Conservation (phyloP, 1,140 invertebrate genomes). For the Solenopsis invicta region DNA sequence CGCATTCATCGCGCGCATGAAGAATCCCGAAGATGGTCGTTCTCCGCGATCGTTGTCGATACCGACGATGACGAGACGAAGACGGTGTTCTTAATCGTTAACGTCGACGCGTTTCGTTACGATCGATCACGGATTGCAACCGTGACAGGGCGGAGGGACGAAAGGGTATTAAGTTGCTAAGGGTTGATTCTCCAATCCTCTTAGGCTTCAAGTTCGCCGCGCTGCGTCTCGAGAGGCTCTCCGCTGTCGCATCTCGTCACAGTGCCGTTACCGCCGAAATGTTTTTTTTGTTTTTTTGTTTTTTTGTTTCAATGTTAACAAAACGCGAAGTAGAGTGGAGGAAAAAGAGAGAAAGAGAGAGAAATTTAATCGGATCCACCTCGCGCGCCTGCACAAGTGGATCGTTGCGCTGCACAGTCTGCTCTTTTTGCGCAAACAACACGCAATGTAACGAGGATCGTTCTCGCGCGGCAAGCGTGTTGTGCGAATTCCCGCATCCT, state of each 20-base stretch:
- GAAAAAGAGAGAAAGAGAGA: background rate
- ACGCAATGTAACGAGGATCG: conserved; percentile 32
- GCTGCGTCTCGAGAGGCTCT: conserved; percentile 18
- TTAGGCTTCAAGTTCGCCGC: conserved; percentile 37
- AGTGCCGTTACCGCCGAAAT: background rate
- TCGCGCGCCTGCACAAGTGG: conserved; percentile 17
- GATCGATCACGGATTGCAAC: conserved; percentile 52
- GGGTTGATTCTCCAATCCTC: conserved; percentile 46
- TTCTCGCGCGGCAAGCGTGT: background rate
- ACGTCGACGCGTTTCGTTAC: conserved; percentile 12
- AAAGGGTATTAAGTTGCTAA: conserved; percentile 38
- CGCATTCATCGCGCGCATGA: conserved; percentile 64
- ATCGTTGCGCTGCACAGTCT: conserved; percentile 34
- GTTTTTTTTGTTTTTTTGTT: too few species aligned
- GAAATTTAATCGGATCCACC: conserved; percentile 48
- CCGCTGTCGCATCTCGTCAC: conserved; percentile 21
- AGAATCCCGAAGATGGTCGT: conserved; percentile 12
- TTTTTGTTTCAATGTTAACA: conserved; percentile 27
- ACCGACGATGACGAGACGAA: too few species aligned
- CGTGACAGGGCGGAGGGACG: background rate
- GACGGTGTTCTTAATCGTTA: conserved; percentile 19
- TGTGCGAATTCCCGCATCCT: background rate
- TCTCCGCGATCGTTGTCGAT: background rate
- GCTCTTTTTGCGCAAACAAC: conserved; percentile 48
- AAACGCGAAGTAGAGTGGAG: background rate